Conservation (phyloP, 2,797 vertebrate species). For the Euthynnus affinis region DNA sequence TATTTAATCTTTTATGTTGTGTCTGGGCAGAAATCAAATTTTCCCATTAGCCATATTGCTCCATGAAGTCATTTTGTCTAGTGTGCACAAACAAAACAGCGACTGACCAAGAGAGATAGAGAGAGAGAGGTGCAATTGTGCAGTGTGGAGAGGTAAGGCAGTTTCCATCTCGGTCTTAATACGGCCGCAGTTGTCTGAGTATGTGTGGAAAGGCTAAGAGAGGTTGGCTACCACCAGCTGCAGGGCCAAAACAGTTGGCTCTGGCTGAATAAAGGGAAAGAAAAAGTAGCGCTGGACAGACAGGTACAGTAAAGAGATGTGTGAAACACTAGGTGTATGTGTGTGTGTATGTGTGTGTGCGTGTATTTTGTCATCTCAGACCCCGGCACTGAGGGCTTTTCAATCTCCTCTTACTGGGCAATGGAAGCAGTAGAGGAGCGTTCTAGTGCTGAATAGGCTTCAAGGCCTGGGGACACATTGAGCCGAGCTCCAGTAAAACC, state of each 20-base stretch:
- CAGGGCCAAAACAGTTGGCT: constrained; percentile 49
- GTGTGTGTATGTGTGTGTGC: background rate
- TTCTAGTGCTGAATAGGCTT: constrained; percentile 41
- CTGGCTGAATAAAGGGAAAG: constrained; percentile 33
- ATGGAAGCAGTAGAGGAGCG: constrained; percentile 25
- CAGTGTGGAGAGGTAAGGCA: constrained; percentile 21
- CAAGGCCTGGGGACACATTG: constrained; percentile 44
- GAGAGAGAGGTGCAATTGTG: background rate
- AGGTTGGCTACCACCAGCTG: constrained; percentile 38
- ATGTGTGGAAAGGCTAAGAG: constrained; percentile 25
- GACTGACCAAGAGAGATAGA: background rate
- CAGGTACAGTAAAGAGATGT: constrained; percentile 26
- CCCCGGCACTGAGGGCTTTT: constrained; percentile 29
- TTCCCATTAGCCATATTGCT: background rate
- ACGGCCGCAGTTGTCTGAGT: constrained; percentile 29
- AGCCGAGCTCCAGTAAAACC: constrained; percentile 42
- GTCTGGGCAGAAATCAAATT: background rate
- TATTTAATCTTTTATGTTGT: background rate
- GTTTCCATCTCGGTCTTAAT: constrained; percentile 34
- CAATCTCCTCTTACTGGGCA: constrained; percentile 39
- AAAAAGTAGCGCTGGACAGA: constrained; percentile 35
- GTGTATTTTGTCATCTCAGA: constrained; percentile 40
- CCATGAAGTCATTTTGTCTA: background rate
- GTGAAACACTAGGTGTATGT: background rate
- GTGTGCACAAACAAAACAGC: background rate